These are phyloP conservation scores for Eupithecia pulchellata DNA, from an alignment of 2,888 invertebrate species.

Conservation along the genomic window DNA sequence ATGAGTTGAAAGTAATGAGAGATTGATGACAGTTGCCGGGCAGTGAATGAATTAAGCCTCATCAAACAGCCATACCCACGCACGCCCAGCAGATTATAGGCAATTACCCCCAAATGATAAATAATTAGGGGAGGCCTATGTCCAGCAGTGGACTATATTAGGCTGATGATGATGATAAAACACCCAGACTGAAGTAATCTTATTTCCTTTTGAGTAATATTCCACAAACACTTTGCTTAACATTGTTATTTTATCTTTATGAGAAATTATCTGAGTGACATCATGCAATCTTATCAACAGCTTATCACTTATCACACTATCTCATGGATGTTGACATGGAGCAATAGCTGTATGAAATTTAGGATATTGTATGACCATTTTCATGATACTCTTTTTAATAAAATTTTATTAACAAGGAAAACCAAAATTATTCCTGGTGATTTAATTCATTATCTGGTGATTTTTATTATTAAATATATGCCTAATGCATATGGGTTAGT, in stretches of 20 bases:
- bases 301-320: conserved; percentile 43
- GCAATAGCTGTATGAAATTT: conserved; percentile 10
- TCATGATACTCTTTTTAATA: too few species aligned
- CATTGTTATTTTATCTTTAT: neutral
- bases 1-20: too few species aligned
- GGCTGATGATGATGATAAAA: too few species aligned
- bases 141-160: too few species aligned
- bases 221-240: neutral
- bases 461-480: neutral
- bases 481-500: neutral
- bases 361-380: conserved; percentile 10
- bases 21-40: too few species aligned
- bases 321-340: conserved; percentile 43
- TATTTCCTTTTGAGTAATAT: neutral
- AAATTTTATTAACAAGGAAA: too few species aligned
- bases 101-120: too few species aligned
- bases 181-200: neutral
- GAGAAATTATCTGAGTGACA: conserved; percentile 46
- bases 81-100: too few species aligned
- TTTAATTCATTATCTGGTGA: neutral
- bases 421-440: neutral
- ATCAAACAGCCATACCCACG: neutral
- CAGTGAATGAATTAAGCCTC: neutral
- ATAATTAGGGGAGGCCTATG: too few species aligned
- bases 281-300: conserved; percentile 56